Conservation (phyloP, 2,888 invertebrate genomes). For the Agriopis leucophaearia region DNA sequence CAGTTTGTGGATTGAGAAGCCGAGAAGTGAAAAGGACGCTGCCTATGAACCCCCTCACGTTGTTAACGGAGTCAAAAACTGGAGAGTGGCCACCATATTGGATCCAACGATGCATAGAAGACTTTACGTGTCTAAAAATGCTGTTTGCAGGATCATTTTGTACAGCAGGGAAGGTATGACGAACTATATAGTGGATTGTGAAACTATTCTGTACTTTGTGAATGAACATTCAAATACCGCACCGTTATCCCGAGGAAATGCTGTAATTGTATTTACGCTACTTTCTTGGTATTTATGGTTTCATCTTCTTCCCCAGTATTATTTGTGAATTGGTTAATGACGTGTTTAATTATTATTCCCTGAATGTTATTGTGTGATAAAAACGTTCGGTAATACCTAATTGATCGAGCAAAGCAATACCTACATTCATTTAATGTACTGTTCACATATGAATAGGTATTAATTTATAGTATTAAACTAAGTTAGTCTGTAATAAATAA, state of each 20-base stretch:
- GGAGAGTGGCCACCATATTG: constrained; percentile 70
- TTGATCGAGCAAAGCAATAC: neutral
- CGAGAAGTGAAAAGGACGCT: constrained; percentile 55
- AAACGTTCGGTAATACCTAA: neutral
- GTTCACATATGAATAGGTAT: constrained; percentile 4
- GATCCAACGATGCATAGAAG: constrained; percentile 72
- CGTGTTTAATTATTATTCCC: neutral
- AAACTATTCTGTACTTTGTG: constrained; percentile 70
- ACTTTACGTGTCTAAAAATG: constrained; percentile 72
- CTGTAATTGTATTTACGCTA: constrained; percentile 22
- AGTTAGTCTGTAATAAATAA: constrained; percentile 3
- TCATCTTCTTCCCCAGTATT: constrained; percentile 10
- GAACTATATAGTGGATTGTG: constrained; percentile 75
- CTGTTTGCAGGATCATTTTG: constrained; percentile 75
- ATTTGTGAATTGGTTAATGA: constrained; percentile 4
- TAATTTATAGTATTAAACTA: constrained; percentile 3
- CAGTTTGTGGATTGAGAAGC: constrained; percentile 73
- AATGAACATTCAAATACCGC: constrained; percentile 66
- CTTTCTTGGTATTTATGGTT: constrained; percentile 35
- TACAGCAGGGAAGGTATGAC: constrained; percentile 74
- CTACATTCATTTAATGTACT: neutral
- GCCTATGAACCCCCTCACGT: constrained; percentile 54
- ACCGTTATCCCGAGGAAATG: constrained; percentile 22
- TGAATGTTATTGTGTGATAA: constrained; percentile 6
- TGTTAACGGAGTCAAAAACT: constrained; percentile 62